Percentiles rank a stretch among this genome's conserved stretches.
phyloP scores from a whole-genome alignment of 2,888 invertebrate species.

The Therioaphis trifolii region DNA sequence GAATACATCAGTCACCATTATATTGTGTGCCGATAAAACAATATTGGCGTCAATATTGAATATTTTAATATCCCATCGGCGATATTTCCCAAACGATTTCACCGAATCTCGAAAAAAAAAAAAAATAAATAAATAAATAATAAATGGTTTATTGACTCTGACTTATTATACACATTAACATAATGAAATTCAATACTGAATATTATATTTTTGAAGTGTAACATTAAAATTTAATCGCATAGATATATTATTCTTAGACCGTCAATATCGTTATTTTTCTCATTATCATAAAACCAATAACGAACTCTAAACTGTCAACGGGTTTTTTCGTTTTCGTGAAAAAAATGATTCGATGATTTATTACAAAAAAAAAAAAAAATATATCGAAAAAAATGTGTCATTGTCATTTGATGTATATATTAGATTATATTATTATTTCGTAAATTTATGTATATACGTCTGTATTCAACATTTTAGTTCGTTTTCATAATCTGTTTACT shows the following conservation, averaged over 20 bases:
- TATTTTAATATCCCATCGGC: conserved; percentile 7
- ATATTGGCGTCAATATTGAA: background rate
- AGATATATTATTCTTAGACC: background rate
- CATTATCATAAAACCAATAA: conserved; percentile 39
- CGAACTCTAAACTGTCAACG: background rate
- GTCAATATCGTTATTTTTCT: conserved; percentile 18
- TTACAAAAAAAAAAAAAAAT: background rate
- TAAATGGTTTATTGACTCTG: background rate
- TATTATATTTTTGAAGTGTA: background rate
- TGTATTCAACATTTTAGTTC: background rate
- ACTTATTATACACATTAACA: background rate
- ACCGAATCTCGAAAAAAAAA: background rate
- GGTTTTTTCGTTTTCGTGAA: background rate
- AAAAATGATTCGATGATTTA: background rate
- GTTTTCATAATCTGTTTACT: background rate
- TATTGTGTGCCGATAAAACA: background rate
- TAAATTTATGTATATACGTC: background rate
- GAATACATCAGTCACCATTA: background rate
- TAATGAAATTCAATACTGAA: conserved; percentile 1
- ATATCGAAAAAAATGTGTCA: background rate
- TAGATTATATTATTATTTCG: background rate
- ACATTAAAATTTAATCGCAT: background rate
- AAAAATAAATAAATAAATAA: too few relatives aligned
- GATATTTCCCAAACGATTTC: conserved; percentile 3
- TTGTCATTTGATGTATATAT: too few relatives aligned